These are phyloP conservation scores for Pollachius pollachius DNA, from an alignment of 2,113 vertebrate genomes.

Conservation along the genomic window DNA sequence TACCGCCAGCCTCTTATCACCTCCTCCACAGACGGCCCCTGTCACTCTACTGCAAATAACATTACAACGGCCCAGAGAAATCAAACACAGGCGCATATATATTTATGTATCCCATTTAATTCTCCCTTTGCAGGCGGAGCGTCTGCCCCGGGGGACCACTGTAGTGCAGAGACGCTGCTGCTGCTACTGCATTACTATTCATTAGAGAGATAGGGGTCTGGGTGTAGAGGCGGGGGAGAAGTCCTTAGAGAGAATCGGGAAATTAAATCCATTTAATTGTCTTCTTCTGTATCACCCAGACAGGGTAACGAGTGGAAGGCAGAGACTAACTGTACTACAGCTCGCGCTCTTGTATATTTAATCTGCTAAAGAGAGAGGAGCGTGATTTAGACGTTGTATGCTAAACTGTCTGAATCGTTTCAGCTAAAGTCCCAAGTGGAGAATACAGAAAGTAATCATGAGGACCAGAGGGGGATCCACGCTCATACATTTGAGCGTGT, in stretches of 20 bases:
- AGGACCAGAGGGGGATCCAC: neutral
- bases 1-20: constrained; percentile 45
- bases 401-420: too few relatives aligned
- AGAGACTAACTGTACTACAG: too few relatives aligned
- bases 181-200: constrained; percentile 43
- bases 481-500: constrained; percentile 84
- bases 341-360: too few relatives aligned
- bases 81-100: constrained; percentile 33
- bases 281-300: neutral
- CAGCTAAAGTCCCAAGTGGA: too few relatives aligned
- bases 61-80: constrained; percentile 32
- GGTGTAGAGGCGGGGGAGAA: neutral
- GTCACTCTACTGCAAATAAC: constrained; percentile 36
- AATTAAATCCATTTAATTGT: constrained; percentile 24
- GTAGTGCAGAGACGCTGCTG: constrained; percentile 40
- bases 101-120: constrained; percentile 48
- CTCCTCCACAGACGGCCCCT: constrained; percentile 46
- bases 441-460: too few relatives aligned
- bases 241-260: constrained; percentile 20
- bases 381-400: too few relatives aligned
- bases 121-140: constrained; percentile 48
- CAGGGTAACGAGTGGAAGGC: neutral
- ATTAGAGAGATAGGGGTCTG: constrained; percentile 47
- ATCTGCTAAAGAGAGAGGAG: too few relatives aligned
- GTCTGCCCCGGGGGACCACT: constrained; percentile 41